phyloP scores from a whole-genome alignment of 2,797 vertebrate genomes.

The Pygocentrus nattereri region DNA sequence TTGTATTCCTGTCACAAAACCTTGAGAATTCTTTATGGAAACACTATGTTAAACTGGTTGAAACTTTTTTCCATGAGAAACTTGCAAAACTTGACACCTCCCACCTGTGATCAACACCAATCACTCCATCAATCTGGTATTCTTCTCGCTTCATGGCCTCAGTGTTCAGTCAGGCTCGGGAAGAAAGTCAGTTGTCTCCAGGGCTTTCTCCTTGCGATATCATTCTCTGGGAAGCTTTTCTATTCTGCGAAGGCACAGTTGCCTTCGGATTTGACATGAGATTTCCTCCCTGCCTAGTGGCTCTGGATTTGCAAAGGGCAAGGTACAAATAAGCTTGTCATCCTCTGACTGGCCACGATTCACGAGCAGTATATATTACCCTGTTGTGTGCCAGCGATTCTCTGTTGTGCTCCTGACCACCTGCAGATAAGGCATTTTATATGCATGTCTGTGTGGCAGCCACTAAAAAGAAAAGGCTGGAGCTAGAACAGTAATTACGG shows the following conservation, averaged over 20 bases:
- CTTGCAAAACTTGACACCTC: too few relatives aligned
- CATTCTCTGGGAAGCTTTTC: neutral
- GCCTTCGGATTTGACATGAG: slow-evolving; percentile 14
- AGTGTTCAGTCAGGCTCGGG: neutral
- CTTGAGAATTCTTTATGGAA: too few relatives aligned
- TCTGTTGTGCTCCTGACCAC: slow-evolving; percentile 22
- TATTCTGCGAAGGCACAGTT: neutral
- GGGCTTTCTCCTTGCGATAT: neutral
- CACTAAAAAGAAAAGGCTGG: neutral
- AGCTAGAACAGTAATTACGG: neutral
- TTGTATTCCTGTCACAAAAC: too few relatives aligned
- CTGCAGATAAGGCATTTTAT: slow-evolving; percentile 12
- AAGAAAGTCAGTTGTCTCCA: neutral
- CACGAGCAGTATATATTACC: slow-evolving; percentile 14
- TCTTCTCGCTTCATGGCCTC: neutral
- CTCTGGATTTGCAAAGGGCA: slow-evolving; percentile 21
- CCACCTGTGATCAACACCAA: neutral
- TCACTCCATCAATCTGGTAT: neutral
- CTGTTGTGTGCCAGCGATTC: slow-evolving; percentile 10
- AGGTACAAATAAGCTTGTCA: slow-evolving; percentile 15
- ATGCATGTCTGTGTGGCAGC: slow-evolving; percentile 1
- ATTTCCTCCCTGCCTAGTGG: neutral
- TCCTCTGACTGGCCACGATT: slow-evolving; percentile 2
- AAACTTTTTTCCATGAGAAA: too few relatives aligned
- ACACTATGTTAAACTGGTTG: too few relatives aligned